Base-by-base conservation (phyloP, 2,113 vertebrate genomes). In the Fulmarus glacialis region DNA sequence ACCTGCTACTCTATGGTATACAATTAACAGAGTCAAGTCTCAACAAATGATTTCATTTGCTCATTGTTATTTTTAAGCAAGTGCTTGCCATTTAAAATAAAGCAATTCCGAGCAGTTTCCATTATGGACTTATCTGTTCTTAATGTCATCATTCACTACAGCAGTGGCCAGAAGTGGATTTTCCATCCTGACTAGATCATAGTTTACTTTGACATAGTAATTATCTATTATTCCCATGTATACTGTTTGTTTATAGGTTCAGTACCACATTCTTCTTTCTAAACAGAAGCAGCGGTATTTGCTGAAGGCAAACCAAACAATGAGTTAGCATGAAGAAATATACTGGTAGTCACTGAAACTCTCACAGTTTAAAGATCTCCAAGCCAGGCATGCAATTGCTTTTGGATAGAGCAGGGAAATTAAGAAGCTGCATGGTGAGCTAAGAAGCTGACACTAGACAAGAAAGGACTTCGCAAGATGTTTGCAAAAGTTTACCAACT, bases 31-130 rank as follows among this genome's bases (percentile, higher is more conserved):
- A 89, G 66, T 90, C 70, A 95, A 90, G 82, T 90, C 86, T 90
- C 90, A 78, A 82, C 86, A 82, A 92, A 93, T 71, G 16, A 78
- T 56, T 83, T 94, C 1, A 6, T 85, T 93, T 89, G 42, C 43
- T 92, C 94, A 32, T 71, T 94, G 67, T 89, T 93, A 73, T 34
- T 2, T 81, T 92, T 96, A 96, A 81, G 59, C 59, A 93, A 90
- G 79, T 66, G 59, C 38, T 96, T 89, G 55, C 82, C 72, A 84
- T 93, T 55, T 90, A 81, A 97, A 95, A 94, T 77, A 95, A 94
- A 96, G 85, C 43, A 22, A 88, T 87, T 86, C 72, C 2, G 1
- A 97, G 86, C 55, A 78, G 79, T 90, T 89, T 88, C 86, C 68
- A 74, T 80, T 52, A 71, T 74, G n/a, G n/a, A 78, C 15, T 55